Evolutionary conservation across 1,140 invertebrate genomes (phyloP).

Genomic region (Calliphora vicina): DNA sequence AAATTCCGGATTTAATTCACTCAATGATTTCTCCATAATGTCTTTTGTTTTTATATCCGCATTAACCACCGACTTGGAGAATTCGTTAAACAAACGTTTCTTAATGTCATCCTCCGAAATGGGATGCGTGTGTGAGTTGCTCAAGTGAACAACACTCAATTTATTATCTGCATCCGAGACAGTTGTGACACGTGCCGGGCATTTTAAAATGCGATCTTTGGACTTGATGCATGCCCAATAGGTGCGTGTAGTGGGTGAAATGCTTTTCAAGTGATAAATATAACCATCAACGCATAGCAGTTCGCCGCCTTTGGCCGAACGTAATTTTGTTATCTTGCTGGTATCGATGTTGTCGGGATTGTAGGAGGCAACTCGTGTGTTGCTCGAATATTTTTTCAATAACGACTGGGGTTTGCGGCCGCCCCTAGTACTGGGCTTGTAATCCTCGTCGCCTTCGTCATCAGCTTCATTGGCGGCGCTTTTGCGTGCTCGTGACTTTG

Average conservation of each 20-base stretch:
- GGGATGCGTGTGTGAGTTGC: constrained; percentile 55
- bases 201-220: constrained; percentile 53
- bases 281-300: constrained; percentile 58
- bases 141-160: constrained; percentile 51
- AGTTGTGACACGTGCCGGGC: constrained; percentile 57
- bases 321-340: constrained; percentile 54
- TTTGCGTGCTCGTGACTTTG: neutral
- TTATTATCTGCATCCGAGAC: constrained; percentile 48
- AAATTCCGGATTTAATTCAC: constrained; percentile 53
- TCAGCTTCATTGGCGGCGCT: neutral
- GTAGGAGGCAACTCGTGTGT: neutral
- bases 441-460: neutral
- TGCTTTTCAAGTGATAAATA: constrained; percentile 58
- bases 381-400: neutral
- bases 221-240: constrained; percentile 60
- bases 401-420: neutral
- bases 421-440: neutral
- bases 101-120: constrained; percentile 56
- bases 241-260: constrained; percentile 52
- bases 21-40: constrained; percentile 53
- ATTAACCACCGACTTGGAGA: constrained; percentile 34
- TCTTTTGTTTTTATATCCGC: neutral
- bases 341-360: constrained; percentile 52
- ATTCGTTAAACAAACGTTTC: constrained; percentile 53
- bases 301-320: constrained; percentile 57